phyloP scores from a whole-genome alignment of 2,797 vertebrate genomes.

The Loris lydekkerianus region DNA sequence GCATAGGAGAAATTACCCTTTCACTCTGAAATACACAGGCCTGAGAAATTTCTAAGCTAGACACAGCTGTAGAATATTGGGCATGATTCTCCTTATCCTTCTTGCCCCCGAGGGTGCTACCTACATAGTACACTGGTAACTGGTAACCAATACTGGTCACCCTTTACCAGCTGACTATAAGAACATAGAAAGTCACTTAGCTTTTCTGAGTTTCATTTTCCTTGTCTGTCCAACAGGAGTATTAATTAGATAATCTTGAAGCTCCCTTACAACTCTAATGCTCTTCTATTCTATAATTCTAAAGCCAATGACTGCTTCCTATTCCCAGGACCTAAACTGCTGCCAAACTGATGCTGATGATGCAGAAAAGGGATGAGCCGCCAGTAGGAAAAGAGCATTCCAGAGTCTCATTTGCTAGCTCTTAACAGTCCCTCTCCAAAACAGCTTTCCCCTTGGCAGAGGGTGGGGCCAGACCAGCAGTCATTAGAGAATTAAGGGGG shows the following conservation, averaged over 20 bases:
- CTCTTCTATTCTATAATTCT: slow-evolving; percentile 53
- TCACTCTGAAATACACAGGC: background rate
- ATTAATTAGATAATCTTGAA: slow-evolving; percentile 45
- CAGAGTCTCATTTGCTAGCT: slow-evolving; percentile 46
- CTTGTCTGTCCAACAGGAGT: slow-evolving; percentile 22
- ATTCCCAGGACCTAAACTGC: slow-evolving; percentile 55
- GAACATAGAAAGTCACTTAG: background rate
- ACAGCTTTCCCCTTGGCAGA: slow-evolving; percentile 23
- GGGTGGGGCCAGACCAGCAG: slow-evolving; percentile 19
- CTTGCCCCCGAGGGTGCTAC: background rate
- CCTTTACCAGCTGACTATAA: background rate
- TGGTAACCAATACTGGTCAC: too few relatives aligned
- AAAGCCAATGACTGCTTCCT: slow-evolving; percentile 56
- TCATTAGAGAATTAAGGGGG: slow-evolving; percentile 28
- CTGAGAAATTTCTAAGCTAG: background rate
- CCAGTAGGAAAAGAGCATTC: slow-evolving; percentile 62
- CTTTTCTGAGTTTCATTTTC: slow-evolving; percentile 25
- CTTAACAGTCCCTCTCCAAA: slow-evolving; percentile 52
- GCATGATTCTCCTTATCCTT: background rate
- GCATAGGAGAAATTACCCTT: background rate
- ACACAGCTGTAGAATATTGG: background rate
- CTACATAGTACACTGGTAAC: background rate
- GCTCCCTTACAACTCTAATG: slow-evolving; percentile 12
- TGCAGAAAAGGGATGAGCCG: slow-evolving; percentile 56
- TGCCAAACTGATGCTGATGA: slow-evolving; percentile 70